Base-by-base conservation (phyloP, 2,888 invertebrate species). In the Hemaris fuciformis region DNA sequence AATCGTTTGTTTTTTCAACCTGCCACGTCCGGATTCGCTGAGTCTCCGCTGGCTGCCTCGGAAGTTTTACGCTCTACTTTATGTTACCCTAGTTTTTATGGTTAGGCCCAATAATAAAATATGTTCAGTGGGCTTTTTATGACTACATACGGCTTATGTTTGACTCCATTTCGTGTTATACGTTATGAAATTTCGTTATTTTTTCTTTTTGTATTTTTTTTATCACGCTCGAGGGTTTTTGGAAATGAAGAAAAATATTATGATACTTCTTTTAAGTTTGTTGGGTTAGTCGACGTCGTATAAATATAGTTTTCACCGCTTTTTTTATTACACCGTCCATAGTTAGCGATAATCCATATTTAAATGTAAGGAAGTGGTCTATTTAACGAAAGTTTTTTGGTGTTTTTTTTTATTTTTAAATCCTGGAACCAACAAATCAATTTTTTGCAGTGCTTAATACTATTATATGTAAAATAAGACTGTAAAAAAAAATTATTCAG, bases 1-100 rank as follows among this genome's bases (percentile, higher is more conserved):
- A 59, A 59, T 59, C 42, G 42, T 45, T 48, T 59, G 62, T 62
- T 66, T 62, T 62, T 63, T 59, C 43, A 31, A 42, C 20, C 42
- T 13, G 61, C 45, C n/a, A 31, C 34, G 31, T 46, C 20, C 31
- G 34, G 22, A 53, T 53, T 31, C 31, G 53, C 53, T 53, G 53
- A 53, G 48, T 53, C 53, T 53, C n/a, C 27, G 18, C 31, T 22
- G 45, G 23, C 46, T 23, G 46, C 15, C 48, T 48, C 48, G 27
- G 18, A 53, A 31, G 31, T 53, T 53, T 53, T 53, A 53, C 53
- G 53, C 18, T 31, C 53, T 53, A 31, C 4, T 53, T 31, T 48
- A 48, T 25, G 27, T 23, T 18, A 53, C 53, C 53, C 53, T 53
- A 53, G 53, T 53, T 53, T 46, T 53, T 53, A 53, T 31, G 31